Evolutionary conservation across 1,140 invertebrate species (phyloP).

Genomic region (Drosophila fuyamai): DNA sequence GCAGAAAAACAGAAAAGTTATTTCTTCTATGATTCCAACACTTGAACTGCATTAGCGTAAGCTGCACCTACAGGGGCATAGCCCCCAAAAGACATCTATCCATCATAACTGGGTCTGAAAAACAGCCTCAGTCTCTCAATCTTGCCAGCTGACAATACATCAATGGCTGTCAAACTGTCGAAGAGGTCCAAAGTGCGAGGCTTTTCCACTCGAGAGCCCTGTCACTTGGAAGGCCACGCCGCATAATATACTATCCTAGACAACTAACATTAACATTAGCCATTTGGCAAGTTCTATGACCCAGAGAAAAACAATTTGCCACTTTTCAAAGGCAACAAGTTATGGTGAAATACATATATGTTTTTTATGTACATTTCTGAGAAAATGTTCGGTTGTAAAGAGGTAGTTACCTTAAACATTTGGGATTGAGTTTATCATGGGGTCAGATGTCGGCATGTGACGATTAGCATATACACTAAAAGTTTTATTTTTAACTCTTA

Average conservation of each 20-base stretch:
- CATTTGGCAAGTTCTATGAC: constrained; percentile 31
- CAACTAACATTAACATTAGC: constrained; percentile 15
- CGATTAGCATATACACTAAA: not conserved
- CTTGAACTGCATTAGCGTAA: constrained; percentile 81
- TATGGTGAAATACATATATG: constrained; percentile 21
- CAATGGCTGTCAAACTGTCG: constrained; percentile 45
- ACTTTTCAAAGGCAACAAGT: constrained; percentile 14
- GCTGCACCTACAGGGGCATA: constrained; percentile 45
- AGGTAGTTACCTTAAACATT: constrained; percentile 3
- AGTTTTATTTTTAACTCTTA: not conserved
- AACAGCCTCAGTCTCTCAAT: constrained; percentile 4
- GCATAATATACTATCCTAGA: constrained; percentile 15
- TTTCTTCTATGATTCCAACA: constrained; percentile 78
- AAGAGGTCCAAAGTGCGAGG: constrained; percentile 25
- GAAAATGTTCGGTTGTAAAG: constrained; percentile 27
- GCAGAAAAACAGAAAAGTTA: constrained; percentile 56
- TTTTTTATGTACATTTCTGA: constrained; percentile 31
- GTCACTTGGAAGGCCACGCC: constrained; percentile 20
- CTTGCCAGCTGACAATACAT: constrained; percentile 27
- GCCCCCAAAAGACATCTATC: constrained; percentile 10
- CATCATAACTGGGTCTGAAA: constrained; percentile 32
- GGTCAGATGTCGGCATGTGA: constrained; percentile 11
- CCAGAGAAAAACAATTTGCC: constrained; percentile 17
- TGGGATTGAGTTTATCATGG: constrained; percentile 8
- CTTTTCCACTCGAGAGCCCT: not conserved